phyloP scores from a whole-genome alignment of 2,888 invertebrate species.

The Apoderus coryli region DNA sequence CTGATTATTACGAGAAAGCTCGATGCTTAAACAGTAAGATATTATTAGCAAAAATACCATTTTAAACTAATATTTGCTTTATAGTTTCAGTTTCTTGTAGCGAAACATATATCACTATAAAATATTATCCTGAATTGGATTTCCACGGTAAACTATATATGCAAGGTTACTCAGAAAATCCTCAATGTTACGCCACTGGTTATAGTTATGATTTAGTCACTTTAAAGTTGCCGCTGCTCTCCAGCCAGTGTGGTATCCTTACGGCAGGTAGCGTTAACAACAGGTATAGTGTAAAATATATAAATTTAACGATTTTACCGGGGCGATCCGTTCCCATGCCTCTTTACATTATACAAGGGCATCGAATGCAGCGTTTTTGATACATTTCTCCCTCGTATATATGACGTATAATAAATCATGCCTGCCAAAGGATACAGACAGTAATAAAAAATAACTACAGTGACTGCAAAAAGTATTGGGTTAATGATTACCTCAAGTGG shows the following conservation, averaged over 20 bases:
- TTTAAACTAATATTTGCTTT: slow-evolving; percentile 12
- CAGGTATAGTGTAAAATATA: too few relatives aligned
- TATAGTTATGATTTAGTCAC: slow-evolving; percentile 35
- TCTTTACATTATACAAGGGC: too few relatives aligned
- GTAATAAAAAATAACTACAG: too few relatives aligned
- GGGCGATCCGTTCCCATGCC: too few relatives aligned
- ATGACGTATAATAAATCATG: too few relatives aligned
- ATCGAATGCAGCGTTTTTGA: too few relatives aligned
- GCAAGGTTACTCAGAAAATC: slow-evolving; percentile 54
- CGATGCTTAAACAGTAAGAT: slow-evolving; percentile 71
- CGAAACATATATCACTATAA: slow-evolving; percentile 52
- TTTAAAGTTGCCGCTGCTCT: slow-evolving; percentile 44
- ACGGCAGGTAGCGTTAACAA: slow-evolving; percentile 39
- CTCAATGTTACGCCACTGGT: slow-evolving; percentile 47
- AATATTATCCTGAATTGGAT: slow-evolving; percentile 43
- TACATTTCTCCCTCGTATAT: too few relatives aligned
- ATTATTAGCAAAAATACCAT: too few relatives aligned
- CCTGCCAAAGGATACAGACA: too few relatives aligned
- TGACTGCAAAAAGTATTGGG: too few relatives aligned
- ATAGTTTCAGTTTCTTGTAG: slow-evolving; percentile 68
- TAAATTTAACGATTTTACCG: too few relatives aligned
- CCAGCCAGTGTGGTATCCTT: slow-evolving; percentile 40
- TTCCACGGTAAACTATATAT: slow-evolving; percentile 69
- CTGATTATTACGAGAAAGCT: slow-evolving; percentile 65
- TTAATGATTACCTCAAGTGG: too few relatives aligned